phyloP scores from a whole-genome alignment of 2,888 invertebrate species.

The Sphaerophoria taeniata region DNA sequence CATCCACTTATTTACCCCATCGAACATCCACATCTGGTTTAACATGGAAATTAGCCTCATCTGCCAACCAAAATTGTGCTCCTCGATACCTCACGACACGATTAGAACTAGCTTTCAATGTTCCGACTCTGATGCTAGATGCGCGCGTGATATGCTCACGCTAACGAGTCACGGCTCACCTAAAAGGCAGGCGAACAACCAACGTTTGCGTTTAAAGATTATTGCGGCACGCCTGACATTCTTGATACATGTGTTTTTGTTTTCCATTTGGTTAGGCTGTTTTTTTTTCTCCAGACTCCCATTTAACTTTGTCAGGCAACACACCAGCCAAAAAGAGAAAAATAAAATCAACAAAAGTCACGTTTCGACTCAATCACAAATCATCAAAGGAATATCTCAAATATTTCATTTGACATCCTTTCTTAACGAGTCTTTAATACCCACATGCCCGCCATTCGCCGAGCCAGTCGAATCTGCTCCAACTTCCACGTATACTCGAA shows the following conservation, averaged over 20 bases:
- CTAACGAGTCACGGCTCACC: too few relatives aligned
- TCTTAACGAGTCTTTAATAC: slow-evolving; percentile 69
- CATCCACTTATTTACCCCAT: slow-evolving; percentile 52
- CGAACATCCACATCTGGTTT: slow-evolving; percentile 61
- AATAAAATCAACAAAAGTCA: slow-evolving; percentile 71
- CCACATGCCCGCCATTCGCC: neutral
- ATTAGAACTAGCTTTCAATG: too few relatives aligned
- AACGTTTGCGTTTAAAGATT: slow-evolving; percentile 71
- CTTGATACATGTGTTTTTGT: slow-evolving; percentile 61
- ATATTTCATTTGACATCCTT: slow-evolving; percentile 69
- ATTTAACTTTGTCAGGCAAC: slow-evolving; percentile 12
- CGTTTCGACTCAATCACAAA: slow-evolving; percentile 73
- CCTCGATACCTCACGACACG: slow-evolving; percentile 12
- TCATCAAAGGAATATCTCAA: slow-evolving; percentile 71
- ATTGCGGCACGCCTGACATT: slow-evolving; percentile 74
- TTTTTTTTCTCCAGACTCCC: slow-evolving; percentile 20
- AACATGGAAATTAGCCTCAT: slow-evolving; percentile 48
- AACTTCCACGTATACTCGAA: slow-evolving; percentile 19
- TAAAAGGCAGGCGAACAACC: slow-evolving; percentile 18
- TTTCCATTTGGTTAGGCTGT: slow-evolving; percentile 27
- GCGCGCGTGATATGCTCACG: slow-evolving; percentile 14
- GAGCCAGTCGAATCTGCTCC: neutral
- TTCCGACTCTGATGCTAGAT: neutral
- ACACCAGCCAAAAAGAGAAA: slow-evolving; percentile 7
- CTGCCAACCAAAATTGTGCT: slow-evolving; percentile 54